Evolutionary conservation across 1,140 invertebrate genomes (phyloP).

Genomic region (Aphelinus certus): DNA sequence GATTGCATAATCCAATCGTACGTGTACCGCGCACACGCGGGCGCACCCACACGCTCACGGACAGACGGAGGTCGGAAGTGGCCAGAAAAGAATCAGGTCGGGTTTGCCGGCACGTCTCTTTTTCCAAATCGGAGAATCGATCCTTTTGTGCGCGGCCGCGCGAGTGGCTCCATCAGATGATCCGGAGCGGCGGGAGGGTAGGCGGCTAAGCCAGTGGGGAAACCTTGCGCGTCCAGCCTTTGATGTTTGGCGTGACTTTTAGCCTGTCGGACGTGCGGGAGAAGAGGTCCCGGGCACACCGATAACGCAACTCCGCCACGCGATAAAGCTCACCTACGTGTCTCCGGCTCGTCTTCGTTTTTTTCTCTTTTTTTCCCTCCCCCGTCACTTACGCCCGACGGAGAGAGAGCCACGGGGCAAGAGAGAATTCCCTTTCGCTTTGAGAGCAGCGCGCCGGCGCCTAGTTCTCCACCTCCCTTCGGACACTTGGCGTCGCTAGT

Average conservation of each 20-base stretch:
- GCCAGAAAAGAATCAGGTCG: conserved; percentile 7
- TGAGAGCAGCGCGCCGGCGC: conserved; percentile 23
- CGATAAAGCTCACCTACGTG: conserved; percentile 4
- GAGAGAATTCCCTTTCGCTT: conserved; percentile 49
- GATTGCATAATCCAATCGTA: conserved; percentile 7
- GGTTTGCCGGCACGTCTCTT: neutral
- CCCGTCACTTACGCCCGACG: conserved; percentile 44
- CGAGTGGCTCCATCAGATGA: neutral
- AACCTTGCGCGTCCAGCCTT: conserved; percentile 38
- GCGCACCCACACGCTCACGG: too few species aligned
- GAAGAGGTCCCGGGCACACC: too few species aligned
- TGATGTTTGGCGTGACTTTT: conserved; percentile 56
- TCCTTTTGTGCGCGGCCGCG: neutral
- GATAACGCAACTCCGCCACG: too few species aligned
- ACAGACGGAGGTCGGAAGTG: neutral
- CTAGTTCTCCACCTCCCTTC: conserved; percentile 2
- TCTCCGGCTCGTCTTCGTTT: conserved; percentile 28
- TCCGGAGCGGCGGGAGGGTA: neutral
- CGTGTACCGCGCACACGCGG: neutral
- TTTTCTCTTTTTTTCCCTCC: conserved; percentile 23
- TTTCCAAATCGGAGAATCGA: conserved; percentile 18
- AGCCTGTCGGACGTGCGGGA: conserved; percentile 36
- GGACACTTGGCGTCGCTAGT: neutral
- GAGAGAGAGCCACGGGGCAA: neutral
- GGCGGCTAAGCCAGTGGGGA: neutral